phyloP scores from a whole-genome alignment of 2,888 invertebrate genomes.

The Elysia crispata region DNA sequence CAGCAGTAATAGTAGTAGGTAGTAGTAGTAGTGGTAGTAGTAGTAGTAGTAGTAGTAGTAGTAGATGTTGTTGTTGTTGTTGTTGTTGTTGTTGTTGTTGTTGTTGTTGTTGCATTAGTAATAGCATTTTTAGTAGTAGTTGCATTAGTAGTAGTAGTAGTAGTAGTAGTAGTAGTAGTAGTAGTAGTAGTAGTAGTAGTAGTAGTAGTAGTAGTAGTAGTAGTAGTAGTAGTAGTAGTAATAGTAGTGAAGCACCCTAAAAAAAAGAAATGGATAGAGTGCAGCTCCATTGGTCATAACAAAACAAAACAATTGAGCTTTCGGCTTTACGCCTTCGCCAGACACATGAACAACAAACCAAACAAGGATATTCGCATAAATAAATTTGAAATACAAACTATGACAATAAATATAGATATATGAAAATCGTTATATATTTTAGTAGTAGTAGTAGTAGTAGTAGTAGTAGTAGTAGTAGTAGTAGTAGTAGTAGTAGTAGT shows the following conservation, averaged over 20 bases:
- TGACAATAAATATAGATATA: too few species aligned
- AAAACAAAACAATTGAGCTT: too few species aligned
- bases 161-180: slow-evolving; percentile 9
- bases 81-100: not conserved
- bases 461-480: slow-evolving; percentile 28
- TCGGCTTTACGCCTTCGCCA: too few species aligned
- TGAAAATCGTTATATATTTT: not conserved
- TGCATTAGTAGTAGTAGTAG: too few species aligned
- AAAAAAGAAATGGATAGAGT: too few species aligned
- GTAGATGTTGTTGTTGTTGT: not conserved
- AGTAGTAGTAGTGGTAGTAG: slow-evolving; percentile 4
- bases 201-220: slow-evolving; percentile 9
- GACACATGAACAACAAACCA: too few species aligned
- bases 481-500: slow-evolving; percentile 34
- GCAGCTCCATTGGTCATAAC: too few species aligned
- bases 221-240: slow-evolving; percentile 9
- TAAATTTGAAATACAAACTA: too few species aligned
- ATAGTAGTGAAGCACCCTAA: too few species aligned
- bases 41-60: slow-evolving; percentile 9
- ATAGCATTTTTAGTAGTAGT: not conserved
- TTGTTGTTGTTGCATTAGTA: not conserved
- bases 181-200: slow-evolving; percentile 9
- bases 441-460: too few species aligned
- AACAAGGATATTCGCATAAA: too few species aligned
- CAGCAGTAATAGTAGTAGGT: too few species aligned